phyloP scores from a whole-genome alignment of 1,140 invertebrate species.

The Epicauta chinensis region DNA sequence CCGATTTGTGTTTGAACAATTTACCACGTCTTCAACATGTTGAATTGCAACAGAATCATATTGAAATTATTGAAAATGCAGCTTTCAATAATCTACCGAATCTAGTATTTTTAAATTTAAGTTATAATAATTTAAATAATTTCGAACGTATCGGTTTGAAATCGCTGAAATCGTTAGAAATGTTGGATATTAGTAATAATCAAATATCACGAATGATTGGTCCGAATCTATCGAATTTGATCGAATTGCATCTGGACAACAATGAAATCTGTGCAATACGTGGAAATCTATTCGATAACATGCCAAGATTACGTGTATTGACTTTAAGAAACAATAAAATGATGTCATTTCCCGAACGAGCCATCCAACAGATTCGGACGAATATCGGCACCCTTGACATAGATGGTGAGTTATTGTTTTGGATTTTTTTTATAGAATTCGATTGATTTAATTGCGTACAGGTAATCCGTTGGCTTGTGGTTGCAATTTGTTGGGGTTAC shows the following conservation, averaged over 20 bases:
- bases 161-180: constrained; percentile 67
- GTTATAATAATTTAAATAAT: constrained; percentile 64
- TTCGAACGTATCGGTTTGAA: constrained; percentile 67
- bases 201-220: constrained; percentile 60
- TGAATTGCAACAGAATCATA: constrained; percentile 74
- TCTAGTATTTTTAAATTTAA: constrained; percentile 74
- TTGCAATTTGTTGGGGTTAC: constrained; percentile 72
- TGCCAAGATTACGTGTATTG: constrained; percentile 72
- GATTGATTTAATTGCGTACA: constrained; percentile 40
- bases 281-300: constrained; percentile 68
- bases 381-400: constrained; percentile 79
- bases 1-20: constrained; percentile 69
- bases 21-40: constrained; percentile 65
- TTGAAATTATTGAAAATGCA: constrained; percentile 58
- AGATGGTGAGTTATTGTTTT: constrained; percentile 57
- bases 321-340: constrained; percentile 74
- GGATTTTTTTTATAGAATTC: background rate
- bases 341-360: constrained; percentile 63
- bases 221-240: constrained; percentile 56
- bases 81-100: constrained; percentile 73
- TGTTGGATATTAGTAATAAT: constrained; percentile 74
- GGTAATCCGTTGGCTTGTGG: constrained; percentile 77
- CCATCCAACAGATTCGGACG: constrained; percentile 65
- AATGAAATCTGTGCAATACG: constrained; percentile 65
- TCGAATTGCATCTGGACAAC: constrained; percentile 74